A percentile compares a stretch with the other conserved stretches of the same genome.
Evolutionary conservation across 1,140 invertebrate genomes (phyloP).

Genomic region (Cylas formicarius): DNA sequence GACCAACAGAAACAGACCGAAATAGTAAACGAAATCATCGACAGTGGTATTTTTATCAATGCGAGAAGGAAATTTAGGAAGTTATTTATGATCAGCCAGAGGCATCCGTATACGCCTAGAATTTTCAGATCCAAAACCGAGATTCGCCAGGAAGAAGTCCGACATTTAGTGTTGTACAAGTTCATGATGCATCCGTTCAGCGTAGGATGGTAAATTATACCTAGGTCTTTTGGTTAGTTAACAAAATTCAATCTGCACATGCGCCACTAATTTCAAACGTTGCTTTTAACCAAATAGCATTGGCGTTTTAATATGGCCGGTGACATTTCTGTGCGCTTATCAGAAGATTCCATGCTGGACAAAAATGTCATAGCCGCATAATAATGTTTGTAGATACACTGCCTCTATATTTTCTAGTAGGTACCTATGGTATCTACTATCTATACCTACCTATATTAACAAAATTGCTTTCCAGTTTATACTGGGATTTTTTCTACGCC

Average conservation of each 20-base stretch:
- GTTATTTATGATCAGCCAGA: conserved; percentile 17
- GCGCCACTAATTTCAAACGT: not conserved
- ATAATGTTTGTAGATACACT: not conserved
- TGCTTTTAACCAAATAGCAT: too few species aligned
- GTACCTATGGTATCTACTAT: conserved; percentile 2
- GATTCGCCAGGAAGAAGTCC: conserved; percentile 20
- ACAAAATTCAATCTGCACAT: not conserved
- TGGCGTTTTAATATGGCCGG: too few species aligned
- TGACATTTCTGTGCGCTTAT: too few species aligned
- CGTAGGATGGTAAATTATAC: conserved; percentile 7
- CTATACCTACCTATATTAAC: too few species aligned
- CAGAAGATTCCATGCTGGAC: too few species aligned
- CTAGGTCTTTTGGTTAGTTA: conserved; percentile 4
- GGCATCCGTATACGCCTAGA: conserved; percentile 18
- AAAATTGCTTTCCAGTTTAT: conserved; percentile 14
- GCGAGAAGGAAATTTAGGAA: conserved; percentile 14
- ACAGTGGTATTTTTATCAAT: conserved; percentile 22
- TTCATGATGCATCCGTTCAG: conserved; percentile 24
- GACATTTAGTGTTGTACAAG: conserved; percentile 11
- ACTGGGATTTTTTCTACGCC: conserved; percentile 11
- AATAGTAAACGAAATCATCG: conserved; percentile 18
- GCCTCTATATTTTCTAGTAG: not conserved
- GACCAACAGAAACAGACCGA: not conserved
- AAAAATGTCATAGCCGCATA: not conserved
- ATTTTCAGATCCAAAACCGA: conserved; percentile 20